These are phyloP conservation scores for Orthosia gothica DNA, from an alignment of 2,888 invertebrate species.

Conservation along the genomic window DNA sequence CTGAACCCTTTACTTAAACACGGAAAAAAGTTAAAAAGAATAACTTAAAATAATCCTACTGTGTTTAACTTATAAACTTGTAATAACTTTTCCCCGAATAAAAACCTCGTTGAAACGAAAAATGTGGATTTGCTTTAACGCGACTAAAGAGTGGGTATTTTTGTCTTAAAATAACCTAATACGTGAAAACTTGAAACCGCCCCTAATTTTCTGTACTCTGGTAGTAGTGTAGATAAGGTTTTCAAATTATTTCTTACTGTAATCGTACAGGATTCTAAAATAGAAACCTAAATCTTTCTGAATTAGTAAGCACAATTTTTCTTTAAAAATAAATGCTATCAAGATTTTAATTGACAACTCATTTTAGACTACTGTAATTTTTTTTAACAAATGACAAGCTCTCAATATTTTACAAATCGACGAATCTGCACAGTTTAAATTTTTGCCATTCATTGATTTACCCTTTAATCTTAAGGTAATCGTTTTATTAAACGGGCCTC, in stretches of 20 bases:
- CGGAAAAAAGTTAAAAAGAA: slow-evolving; percentile 8
- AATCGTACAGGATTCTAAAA: not conserved
- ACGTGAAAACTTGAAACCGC: not conserved
- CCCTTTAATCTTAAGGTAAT: too few species aligned
- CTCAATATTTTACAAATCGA: not conserved
- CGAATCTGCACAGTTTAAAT: not conserved
- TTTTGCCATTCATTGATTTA: not conserved
- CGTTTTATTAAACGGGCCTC: too few species aligned
- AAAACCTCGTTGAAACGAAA: not conserved
- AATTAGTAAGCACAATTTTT: not conserved
- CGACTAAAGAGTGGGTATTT: not conserved
- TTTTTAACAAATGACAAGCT: not conserved
- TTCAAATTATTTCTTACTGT: too few species aligned
- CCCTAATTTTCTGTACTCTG: not conserved
- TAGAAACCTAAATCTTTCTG: not conserved
- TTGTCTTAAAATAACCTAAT: too few species aligned
- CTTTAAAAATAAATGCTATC: not conserved
- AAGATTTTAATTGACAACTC: slow-evolving; percentile 40
- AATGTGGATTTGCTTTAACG: not conserved
- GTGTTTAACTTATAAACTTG: slow-evolving; percentile 24
- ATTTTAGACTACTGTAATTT: not conserved
- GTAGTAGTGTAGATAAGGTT: too few species aligned
- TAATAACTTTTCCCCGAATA: not conserved
- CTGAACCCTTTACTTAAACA: slow-evolving; percentile 25
- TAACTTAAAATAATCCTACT: slow-evolving; percentile 5